Evolutionary conservation across 2,113 vertebrate genomes (phyloP), one percentile per base, ranked within the genome.

Genomic region (Lamprotornis superbus): DNA sequence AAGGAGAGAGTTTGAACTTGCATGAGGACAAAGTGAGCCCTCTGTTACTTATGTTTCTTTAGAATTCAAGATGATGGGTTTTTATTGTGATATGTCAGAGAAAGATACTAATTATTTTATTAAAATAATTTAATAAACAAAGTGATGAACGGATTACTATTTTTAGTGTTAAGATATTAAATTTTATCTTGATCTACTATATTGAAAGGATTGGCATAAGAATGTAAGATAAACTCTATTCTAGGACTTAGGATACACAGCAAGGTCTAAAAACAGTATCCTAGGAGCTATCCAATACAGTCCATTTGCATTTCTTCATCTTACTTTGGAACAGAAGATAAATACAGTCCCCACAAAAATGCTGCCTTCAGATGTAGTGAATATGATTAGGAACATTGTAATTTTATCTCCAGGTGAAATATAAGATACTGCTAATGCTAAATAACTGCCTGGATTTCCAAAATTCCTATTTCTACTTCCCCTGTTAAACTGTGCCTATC

Each of bases 331-430:
- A 18, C 8, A 92, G 63, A 70, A 64, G 23, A 76, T 42, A 71
- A 73, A 67, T 80, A 28, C 10, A 70, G 19, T 73, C 33, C 4
- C 8, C 35, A 71, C 84, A 74, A 80, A 83, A 91, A 24, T 27
- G 44, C 77, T 97, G 91, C 87, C 89, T 96, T 93, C 83, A 68
- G 50, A 85, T 90, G 33, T 70, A 83, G 68, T 95, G 33, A 44
- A 59, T 90, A 53, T 87, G 75, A 92, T 93, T 96, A 64, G 28
- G 40, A 95, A 28, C 82, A 64, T 68, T 96, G 64, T 85, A 75
- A 84, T 90, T 98, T 97, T 87, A 53, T 92, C 69, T 89, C 71
- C 65, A 93, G 49, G 57, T 97, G 90, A 50, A 90, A 52, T 61
- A n/a, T 31, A 82, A 82, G 84, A 44, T 60, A 68, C 27, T 77